A percentile compares a stretch with the other conserved stretches of the same genome.
These are phyloP conservation scores for Paguma larvata DNA, from an alignment of 2,797 vertebrate genomes.

Conservation along the genomic window DNA sequence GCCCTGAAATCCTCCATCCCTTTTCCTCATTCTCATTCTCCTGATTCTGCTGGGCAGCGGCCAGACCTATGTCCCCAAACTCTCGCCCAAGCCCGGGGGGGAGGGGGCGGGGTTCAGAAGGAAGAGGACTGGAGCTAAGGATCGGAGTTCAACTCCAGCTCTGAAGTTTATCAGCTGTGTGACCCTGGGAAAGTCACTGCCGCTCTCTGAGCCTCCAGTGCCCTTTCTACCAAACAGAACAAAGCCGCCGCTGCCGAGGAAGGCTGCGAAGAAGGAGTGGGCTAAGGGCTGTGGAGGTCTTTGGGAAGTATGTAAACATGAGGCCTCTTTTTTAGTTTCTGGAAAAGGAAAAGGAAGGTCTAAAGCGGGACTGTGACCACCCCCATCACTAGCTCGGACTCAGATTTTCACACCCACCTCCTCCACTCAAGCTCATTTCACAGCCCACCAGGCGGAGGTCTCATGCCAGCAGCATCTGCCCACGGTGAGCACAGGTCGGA, in stretches of 20 bases:
- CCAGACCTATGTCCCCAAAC: not conserved
- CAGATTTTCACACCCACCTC: not conserved
- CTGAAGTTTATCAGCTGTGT: not conserved
- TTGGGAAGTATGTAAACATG: not conserved
- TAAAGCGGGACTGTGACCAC: not conserved
- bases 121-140: not conserved
- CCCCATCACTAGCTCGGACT: not conserved
- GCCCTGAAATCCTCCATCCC: not conserved
- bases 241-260: not conserved
- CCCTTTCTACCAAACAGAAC: not conserved
- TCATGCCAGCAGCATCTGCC: not conserved
- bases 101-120: not conserved
- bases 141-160: not conserved
- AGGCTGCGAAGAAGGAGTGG: not conserved
- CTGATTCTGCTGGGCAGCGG: not conserved
- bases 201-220: conserved; percentile 20
- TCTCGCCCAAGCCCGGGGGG: not conserved
- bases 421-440: not conserved
- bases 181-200: not conserved
- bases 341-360: not conserved
- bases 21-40: not conserved
- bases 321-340: not conserved
- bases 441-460: not conserved
- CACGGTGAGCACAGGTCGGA: not conserved
- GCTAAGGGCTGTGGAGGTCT: not conserved